Evolutionary conservation across 53 echinoderm and acorn worm species (phyloP), one percentile per base, ranked within the genome.

Genomic region (Astropecten irregularis): DNA sequence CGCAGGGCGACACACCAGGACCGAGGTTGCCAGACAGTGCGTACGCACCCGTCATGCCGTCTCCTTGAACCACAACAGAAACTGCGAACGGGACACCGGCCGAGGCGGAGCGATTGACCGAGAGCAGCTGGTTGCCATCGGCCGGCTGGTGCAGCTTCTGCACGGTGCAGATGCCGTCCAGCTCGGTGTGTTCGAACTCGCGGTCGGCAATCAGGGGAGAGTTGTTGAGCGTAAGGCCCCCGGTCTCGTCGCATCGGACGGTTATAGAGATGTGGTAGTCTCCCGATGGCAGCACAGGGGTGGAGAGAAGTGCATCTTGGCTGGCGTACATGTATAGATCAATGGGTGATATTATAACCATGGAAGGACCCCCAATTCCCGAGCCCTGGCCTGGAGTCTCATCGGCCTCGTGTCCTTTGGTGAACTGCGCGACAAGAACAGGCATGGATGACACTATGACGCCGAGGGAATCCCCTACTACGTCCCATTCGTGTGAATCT

Each of bases 391-490:
- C 49, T 9, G 14, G 20, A n/a, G 14, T 18, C 19, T 23, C 33
- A 30, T 34, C 49, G 2, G 62, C 49, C 47, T 46, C 27, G 6
- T 15, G 13, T 11, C 79, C 62, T 27, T 79, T 79, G 61, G 67
- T 77, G 63, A 52, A 84, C 37, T 89, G 89, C n/a, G 76, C 52
- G 6, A 89, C 89, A 6, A 89, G 84, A 38, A 89, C 46, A 1
- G 89, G 89, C 68, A 68, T 35, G 26, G 61, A 60, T 7, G 79
- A 40, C 2, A 28, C 46, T 18, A 79, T 47, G 47, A 62, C 33
- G 29, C 57, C 79, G 15, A 31, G 39, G 19, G 19, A 11, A 32
- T 13, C 48, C 46, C 16, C 61, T 16, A 32, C 13, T 14, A 38
- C 79, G 57, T 79, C 79, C 79, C 79, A 79, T 2, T 49, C 49